Evolutionary conservation across 92 coral and sea anemone species (phyloP), one percentile per base, ranked within the genome.

Genomic region (Epizoanthus illoricatus): DNA sequence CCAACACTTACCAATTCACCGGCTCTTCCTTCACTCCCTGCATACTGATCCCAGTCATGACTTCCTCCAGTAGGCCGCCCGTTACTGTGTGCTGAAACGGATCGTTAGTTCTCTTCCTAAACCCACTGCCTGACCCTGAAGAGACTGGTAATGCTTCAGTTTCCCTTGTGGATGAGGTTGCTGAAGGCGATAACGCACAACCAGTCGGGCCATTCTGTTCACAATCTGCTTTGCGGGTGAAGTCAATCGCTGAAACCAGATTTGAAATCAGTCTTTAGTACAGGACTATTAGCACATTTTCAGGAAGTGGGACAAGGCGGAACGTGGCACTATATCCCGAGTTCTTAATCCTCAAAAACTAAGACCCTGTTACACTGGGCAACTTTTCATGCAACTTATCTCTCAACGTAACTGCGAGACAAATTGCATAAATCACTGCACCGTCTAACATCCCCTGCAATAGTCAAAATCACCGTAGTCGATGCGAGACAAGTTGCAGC

Each of bases 1-100:
- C 7, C 71, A 24, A 13, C 63, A 55, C 76, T 74, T 41, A 74
- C 82, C 82, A 72, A 23, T 78, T 78, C 3, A 64, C 21, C n/a
- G 61, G n/a, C 9, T 78, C 58, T 61, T 76, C 81, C 42, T 76
- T 76, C 18, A 55, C 52, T 84, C 84, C 91, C 19, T 90, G 89
- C 71, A 92, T 80, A 67, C 81, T 89, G 42, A 88, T 91, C 16
- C 82, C 82, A 41, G 82, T 78, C 82, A 78, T 62, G 9, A 92
- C 97, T 67, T 92, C 97, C 60, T 92, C 97, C 55, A 88, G 76
- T 75, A 92, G 82, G 40, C 90, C 90, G 12, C 94, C 94, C 3
- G 97, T 90, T 19, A 92, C 97, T 74, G 90, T 92, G 24, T 78
- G 81, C 79, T 88, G 85, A 57, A 85, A 90, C 42, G 86, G 92